phyloP scores from a whole-genome alignment of 92 coral and sea anemone species.

The Epizoanthus fatuus region DNA sequence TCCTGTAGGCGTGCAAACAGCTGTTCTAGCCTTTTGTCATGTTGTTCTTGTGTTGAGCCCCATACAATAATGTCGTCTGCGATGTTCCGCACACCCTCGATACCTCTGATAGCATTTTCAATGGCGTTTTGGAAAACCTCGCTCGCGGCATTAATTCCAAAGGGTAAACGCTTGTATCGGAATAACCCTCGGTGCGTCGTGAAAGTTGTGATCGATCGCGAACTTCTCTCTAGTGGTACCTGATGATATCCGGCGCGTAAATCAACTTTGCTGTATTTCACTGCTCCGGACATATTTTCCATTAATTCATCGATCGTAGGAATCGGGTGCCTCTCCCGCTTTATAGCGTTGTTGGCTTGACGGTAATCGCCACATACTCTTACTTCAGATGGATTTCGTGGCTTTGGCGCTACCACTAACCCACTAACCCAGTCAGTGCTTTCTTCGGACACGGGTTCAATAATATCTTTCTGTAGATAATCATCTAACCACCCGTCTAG shows the following conservation, averaged over 20 bases:
- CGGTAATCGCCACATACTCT: conserved; percentile 56
- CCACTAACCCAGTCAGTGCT: conserved; percentile 60
- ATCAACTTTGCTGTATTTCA: conserved; percentile 53
- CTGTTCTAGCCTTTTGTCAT: conserved; percentile 26
- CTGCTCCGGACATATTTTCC: conserved; percentile 55
- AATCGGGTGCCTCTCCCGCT: conserved; percentile 50
- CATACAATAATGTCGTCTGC: conserved; percentile 44
- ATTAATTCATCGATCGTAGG: conserved; percentile 60
- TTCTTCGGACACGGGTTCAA: conserved; percentile 54
- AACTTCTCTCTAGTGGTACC: conserved; percentile 34
- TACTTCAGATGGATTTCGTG: conserved; percentile 43
- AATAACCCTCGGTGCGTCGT: conserved; percentile 46
- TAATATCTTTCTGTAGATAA: no score
- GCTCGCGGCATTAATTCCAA: conserved; percentile 10
- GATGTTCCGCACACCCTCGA: conserved; percentile 13
- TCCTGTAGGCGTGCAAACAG: conserved; percentile 43
- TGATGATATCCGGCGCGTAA: conserved; percentile 58
- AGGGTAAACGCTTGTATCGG: conserved; percentile 38
- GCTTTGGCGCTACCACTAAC: conserved; percentile 56
- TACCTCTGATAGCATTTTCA: no score
- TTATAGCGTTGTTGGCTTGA: conserved; percentile 54
- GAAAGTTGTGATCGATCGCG: background rate
- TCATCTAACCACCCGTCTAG: no score
- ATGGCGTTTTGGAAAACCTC: no score
- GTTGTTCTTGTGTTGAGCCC: conserved; percentile 25